phyloP scores from a whole-genome alignment of 2,888 invertebrate species.

The Cremastobaeus sp. region DNA sequence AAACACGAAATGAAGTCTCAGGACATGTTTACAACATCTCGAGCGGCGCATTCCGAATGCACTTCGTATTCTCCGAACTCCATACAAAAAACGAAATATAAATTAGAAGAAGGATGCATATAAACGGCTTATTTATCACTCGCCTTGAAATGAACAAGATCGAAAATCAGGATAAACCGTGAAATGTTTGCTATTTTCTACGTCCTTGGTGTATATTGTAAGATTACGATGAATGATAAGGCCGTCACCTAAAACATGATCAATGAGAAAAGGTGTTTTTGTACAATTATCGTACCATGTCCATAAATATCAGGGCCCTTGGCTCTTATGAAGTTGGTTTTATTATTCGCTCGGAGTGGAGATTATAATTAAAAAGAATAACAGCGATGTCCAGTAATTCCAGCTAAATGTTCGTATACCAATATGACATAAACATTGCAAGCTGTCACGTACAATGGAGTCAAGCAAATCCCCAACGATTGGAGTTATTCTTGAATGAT shows the following conservation, averaged over 20 bases:
- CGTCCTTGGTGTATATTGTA: conserved; percentile 15
- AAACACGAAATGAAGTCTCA: conserved; percentile 44
- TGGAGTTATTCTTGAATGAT: conserved; percentile 51
- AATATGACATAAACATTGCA: conserved; percentile 41
- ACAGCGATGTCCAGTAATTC: conserved; percentile 24
- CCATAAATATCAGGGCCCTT: neutral
- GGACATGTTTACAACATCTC: conserved; percentile 61
- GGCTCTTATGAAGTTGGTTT: conserved; percentile 41
- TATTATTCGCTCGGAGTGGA: too few relatives aligned
- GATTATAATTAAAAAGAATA: conserved; percentile 48
- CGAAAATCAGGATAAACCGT: conserved; percentile 53
- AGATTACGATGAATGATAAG: too few relatives aligned
- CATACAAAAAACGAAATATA: conserved; percentile 45
- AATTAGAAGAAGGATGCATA: conserved; percentile 65
- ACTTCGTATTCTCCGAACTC: conserved; percentile 47
- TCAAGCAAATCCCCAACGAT: conserved; percentile 40
- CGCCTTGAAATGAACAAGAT: conserved; percentile 57
- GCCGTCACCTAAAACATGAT: too few relatives aligned
- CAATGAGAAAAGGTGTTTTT: too few relatives aligned
- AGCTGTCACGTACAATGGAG: conserved; percentile 50
- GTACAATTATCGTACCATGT: too few relatives aligned
- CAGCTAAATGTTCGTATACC: conserved; percentile 45
- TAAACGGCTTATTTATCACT: conserved; percentile 73
- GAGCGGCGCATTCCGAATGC: conserved; percentile 60
- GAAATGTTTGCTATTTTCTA: conserved; percentile 32